phyloP scores from a whole-genome alignment of 2,888 invertebrate genomes.

The Habrosyne pyritoides region DNA sequence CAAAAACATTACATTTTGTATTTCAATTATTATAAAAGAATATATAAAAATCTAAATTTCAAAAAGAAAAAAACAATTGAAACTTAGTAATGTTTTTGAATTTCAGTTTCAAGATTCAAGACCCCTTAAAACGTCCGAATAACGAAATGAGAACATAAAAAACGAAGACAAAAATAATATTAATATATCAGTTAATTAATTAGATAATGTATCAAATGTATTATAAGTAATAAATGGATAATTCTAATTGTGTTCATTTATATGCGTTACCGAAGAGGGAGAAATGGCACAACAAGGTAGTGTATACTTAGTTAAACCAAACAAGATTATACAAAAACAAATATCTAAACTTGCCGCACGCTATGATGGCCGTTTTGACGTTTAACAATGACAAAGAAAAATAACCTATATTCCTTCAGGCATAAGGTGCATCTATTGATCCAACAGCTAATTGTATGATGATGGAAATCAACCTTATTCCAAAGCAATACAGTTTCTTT shows the following conservation, averaged over 20 bases:
- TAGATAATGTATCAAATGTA: conserved; percentile 9
- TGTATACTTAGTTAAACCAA: no score
- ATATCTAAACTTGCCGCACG: no score
- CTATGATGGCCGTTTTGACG: no score
- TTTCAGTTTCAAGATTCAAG: conserved; percentile 39
- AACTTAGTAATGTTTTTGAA: conserved; percentile 39
- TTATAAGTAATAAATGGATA: conserved; percentile 14
- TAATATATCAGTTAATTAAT: not conserved
- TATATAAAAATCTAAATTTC: conserved; percentile 5
- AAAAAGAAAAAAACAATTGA: conserved; percentile 30
- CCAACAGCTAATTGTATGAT: no score
- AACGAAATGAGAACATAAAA: not conserved
- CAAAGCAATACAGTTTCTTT: no score
- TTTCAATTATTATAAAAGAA: not conserved
- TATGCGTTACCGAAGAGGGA: conserved; percentile 78
- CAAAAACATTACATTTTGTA: conserved; percentile 12
- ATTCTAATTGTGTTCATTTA: conserved; percentile 19
- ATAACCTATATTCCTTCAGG: no score
- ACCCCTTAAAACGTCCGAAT: conserved; percentile 18
- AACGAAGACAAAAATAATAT: not conserved
- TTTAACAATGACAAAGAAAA: no score
- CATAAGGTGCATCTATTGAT: no score
- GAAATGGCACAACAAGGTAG: conserved; percentile 87
- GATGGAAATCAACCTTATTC: no score
- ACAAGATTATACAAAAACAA: no score